Evolutionary conservation across 2,888 invertebrate genomes (phyloP), one percentile per base, ranked within the genome.

Genomic region (Adineta ricciae): DNA sequence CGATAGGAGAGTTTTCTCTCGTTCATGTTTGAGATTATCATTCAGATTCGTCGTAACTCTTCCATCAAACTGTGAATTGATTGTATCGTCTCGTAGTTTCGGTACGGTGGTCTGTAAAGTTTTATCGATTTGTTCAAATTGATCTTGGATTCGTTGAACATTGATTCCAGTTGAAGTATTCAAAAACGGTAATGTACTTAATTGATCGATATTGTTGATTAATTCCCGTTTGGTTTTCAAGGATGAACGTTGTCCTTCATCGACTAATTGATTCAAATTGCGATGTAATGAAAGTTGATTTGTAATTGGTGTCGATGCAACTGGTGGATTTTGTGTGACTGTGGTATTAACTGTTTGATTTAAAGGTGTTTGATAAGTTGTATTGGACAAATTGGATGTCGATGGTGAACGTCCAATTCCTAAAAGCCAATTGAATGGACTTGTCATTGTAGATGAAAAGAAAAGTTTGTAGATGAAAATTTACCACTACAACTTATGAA

Each of bases 91-190:
- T 21, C 14, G 24, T 41, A 41, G 11, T 41, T 41, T 78, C 19
- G 7, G 1, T 38, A 41, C 41, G 38, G 41, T 41, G 38, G 38
- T 9, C 41, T 78, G 78, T 41, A 78, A 78, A n/a, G 78, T 78
- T 41, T 78, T 41, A 41, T 78, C 78, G 41, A 78, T 78, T 78
- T 78, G 24, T 78, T 78, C 41, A 38, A 78, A 78, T 41, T 78
- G 78, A 78, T 78, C 78, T 78, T 78, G 78, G 24, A 78, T 78
- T 41, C 41, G 78, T 78, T 78, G 38, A n/a, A 78, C n/a, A 78
- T 78, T 41, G 24, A 78, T 78, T n/a, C 78, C 78, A 41, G 38
- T 78, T 41, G 78, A 78, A 11, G 78, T 24, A 78, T 78, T 78
- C n/a, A 78, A 41, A 78, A 78, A 78, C 11, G 78, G n/a, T 41